Evolutionary conservation across 2,113 vertebrate genomes (phyloP).

Genomic region (Dicaeum eximium): DNA sequence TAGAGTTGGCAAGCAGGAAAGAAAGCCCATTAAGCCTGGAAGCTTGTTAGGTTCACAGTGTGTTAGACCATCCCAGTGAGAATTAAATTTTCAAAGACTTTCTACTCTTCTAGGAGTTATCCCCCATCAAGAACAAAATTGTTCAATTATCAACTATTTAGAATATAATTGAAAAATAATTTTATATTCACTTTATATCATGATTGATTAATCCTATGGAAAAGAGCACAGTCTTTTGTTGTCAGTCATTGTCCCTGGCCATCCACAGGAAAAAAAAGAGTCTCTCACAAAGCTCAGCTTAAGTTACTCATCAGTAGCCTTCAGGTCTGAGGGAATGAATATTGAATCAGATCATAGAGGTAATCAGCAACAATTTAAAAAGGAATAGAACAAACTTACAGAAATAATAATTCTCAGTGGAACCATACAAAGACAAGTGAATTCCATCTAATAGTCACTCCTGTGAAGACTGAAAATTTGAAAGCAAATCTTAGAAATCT

Average conservation of each 20-base stretch:
- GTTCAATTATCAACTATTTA: background rate
- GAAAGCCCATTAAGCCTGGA: background rate
- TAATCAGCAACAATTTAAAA: background rate
- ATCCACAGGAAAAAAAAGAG: background rate
- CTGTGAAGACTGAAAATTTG: background rate
- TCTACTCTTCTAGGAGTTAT: background rate
- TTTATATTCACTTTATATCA: background rate
- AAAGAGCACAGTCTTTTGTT: background rate
- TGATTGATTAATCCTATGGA: background rate
- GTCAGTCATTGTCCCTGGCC: background rate
- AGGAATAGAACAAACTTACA: background rate
- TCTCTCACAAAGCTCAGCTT: background rate
- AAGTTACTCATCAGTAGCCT: background rate
- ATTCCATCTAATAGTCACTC: background rate
- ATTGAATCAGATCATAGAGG: background rate
- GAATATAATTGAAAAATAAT: background rate
- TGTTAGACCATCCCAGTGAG: background rate
- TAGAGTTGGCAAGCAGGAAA: constrained; percentile 24
- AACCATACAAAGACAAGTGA: background rate
- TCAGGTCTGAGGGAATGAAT: background rate
- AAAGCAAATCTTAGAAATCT: background rate
- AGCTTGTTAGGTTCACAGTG: background rate
- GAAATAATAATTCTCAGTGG: background rate
- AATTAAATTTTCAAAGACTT: constrained; percentile 26
- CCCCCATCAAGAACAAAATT: background rate